Evolutionary conservation across 2,113 vertebrate genomes (phyloP).

Genomic region (Ochotona curzoniae): DNA sequence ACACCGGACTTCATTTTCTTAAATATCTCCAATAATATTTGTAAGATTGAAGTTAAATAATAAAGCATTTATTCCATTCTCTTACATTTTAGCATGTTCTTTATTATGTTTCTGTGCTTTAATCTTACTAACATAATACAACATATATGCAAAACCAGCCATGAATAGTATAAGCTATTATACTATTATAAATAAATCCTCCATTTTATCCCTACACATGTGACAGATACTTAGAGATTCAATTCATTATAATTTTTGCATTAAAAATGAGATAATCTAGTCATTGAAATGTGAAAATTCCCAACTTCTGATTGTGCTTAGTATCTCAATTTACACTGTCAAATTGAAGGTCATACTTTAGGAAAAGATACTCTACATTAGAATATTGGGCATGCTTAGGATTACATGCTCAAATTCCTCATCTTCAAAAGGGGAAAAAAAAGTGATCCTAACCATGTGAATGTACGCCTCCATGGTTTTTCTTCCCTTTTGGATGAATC

Average conservation of each 20-base stretch:
- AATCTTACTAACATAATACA: slow-evolving; percentile 1
- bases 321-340: slow-evolving; percentile 18
- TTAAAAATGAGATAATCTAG: slow-evolving; percentile 45
- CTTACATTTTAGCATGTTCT: neutral
- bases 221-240: slow-evolving; percentile 17
- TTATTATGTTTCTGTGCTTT: neutral
- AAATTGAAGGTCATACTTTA: slow-evolving; percentile 22
- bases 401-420: too few relatives aligned
- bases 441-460: neutral
- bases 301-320: neutral
- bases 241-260: neutral
- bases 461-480: neutral
- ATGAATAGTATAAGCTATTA: neutral
- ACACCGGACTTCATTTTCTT: neutral
- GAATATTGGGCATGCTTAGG: neutral
- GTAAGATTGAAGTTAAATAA: neutral
- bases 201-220: neutral
- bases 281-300: neutral
- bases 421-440: neutral
- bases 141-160: neutral
- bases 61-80: neutral
- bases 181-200: neutral
- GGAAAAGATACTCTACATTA: neutral
- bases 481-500: neutral
- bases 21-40: slow-evolving; percentile 19